Evolutionary conservation across 2,888 invertebrate species (phyloP), one percentile per base, ranked within the genome.

Genomic region (Griposia aprilina): DNA sequence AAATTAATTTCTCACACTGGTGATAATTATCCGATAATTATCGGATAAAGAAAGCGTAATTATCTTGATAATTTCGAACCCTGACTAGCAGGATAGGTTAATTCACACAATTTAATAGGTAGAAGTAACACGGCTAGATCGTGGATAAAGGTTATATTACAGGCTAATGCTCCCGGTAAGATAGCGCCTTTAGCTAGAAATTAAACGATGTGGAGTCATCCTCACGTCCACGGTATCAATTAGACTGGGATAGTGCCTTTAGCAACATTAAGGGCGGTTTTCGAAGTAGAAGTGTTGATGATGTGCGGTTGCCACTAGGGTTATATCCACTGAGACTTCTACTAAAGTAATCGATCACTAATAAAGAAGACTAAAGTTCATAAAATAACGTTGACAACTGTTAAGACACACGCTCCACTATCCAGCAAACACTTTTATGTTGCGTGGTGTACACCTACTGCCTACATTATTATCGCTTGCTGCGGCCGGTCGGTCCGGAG

Each of bases 351-450:
- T 36, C 30, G 30, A 36, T 36, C 10, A 72, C 17, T 36, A n/a
- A n/a, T n/a, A n/a, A n/a, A n/a, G n/a, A n/a, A n/a, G n/a, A n/a
- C n/a, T n/a, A 8, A 68, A 74, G 62, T 67, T 36, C 66, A 75
- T 86, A 66, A 74, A 81, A 75, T 86, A 84, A 84, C 69, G 80
- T 84, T 78, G 20, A 45, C 17, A 59, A 62, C 55, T 26, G 70
- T 69, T 71, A 30, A 30, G 72, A 67, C 76, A 76, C 80, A 52
- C 73, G 69, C 66, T 73, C 26, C 68, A 78, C 84, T 78, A 73
- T 82, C 67, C 67, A 84, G 76, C 60, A 60, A 50, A 74, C 83
- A 80, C 73, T 81, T 81, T 86, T 87, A 81, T 83, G 84, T 90
- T 90, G 87, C 88, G 85, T 87, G 73, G 15, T 74, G n/a, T 69